These are phyloP conservation scores for Anarsia innoxiella DNA, from an alignment of 2,888 invertebrate genomes.

Conservation along the genomic window DNA sequence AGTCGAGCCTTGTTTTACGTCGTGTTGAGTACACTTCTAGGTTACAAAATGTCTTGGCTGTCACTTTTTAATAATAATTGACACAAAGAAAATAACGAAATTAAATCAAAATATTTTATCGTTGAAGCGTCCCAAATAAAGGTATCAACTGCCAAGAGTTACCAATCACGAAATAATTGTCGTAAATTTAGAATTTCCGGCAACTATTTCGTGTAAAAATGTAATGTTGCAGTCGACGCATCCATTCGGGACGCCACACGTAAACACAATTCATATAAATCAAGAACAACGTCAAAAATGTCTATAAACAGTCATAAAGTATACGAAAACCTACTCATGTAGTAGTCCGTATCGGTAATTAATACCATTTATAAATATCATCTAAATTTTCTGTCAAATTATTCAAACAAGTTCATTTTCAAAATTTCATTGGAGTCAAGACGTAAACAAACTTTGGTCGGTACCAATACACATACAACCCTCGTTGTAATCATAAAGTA, in stretches of 20 bases:
- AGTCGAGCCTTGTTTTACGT: too few species aligned
- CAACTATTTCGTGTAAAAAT: conserved; percentile 8
- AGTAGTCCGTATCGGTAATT: too few species aligned
- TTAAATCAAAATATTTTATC: conserved; percentile 45
- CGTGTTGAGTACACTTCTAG: too few species aligned
- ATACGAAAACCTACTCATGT: conserved; percentile 32
- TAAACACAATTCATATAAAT: conserved; percentile 58
- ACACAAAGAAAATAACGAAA: conserved; percentile 51
- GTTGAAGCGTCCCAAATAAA: conserved; percentile 43
- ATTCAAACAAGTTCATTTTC: conserved; percentile 57
- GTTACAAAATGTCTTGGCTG: too few species aligned
- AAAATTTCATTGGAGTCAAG: conserved; percentile 50
- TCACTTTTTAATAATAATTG: too few species aligned
- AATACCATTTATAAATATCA: conserved; percentile 20
- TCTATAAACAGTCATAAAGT: conserved; percentile 52
- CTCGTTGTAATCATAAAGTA: conserved; percentile 35
- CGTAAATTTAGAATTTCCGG: conserved; percentile 14
- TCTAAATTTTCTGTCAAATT: conserved; percentile 30
- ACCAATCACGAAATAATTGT: conserved; percentile 16
- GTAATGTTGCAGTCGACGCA: too few species aligned
- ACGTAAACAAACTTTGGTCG: conserved; percentile 48
- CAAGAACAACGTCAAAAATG: conserved; percentile 52
- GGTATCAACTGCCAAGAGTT: conserved; percentile 8
- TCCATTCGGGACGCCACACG: conserved; percentile 43
- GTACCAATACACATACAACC: conserved; percentile 30